Conservation (phyloP, 2,888 invertebrate genomes). For the Leptinotarsa haldemani region DNA sequence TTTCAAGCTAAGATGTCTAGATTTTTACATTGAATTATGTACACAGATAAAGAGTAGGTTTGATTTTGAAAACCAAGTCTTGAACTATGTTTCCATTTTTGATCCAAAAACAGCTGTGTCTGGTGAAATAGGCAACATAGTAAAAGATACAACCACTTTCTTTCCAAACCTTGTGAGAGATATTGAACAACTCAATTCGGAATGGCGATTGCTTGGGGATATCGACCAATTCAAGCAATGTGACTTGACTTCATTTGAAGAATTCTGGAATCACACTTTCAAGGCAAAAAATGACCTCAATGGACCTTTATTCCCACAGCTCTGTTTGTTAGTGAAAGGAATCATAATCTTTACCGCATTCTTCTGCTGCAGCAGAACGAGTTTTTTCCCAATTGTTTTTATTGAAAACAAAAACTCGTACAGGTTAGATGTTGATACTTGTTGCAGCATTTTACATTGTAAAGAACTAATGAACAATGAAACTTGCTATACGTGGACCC, state of each 20-base stretch:
- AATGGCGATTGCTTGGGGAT: not conserved
- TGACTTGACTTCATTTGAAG: conserved; percentile 11
- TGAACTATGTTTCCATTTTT: not conserved
- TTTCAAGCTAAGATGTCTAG: conserved; percentile 22
- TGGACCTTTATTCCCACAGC: conserved; percentile 8
- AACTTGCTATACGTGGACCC: conserved; percentile 22
- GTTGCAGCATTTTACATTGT: not conserved
- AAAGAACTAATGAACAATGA: conserved; percentile 7
- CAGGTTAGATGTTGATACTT: not conserved
- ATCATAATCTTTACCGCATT: conserved; percentile 20
- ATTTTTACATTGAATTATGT: conserved; percentile 17
- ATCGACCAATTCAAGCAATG: not conserved
- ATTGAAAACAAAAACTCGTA: conserved; percentile 1
- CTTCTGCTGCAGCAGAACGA: conserved; percentile 20
- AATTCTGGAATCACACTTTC: conserved; percentile 17
- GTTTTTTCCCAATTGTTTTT: conserved; percentile 6
- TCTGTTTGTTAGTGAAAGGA: not conserved
- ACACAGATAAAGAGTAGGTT: not conserved
- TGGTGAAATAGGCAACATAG: not conserved
- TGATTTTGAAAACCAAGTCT: not conserved
- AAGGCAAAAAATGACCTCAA: not conserved
- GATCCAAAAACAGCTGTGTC: not conserved
- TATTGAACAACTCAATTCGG: not conserved
- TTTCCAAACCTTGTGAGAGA: not conserved
- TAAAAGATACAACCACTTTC: not conserved